Conservation (phyloP, 1,140 invertebrate genomes). For the Argopecten irradians region DNA sequence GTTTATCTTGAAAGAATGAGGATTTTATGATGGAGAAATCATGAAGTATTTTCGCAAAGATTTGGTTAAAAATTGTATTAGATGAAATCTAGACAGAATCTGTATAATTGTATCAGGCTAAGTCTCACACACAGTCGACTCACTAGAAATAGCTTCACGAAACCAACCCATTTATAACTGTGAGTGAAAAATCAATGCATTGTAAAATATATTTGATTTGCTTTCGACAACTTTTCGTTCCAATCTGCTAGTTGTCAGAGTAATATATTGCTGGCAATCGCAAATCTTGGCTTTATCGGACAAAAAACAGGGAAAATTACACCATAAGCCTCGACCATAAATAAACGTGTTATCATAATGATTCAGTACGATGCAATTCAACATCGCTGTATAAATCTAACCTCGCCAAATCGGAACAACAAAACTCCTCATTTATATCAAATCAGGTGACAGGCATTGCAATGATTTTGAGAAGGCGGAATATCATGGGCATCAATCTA, state of each 20-base stretch:
- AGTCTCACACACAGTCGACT: neutral
- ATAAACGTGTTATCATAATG: constrained; percentile 7
- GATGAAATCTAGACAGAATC: neutral
- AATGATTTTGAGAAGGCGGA: constrained; percentile 1
- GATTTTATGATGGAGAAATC: too few relatives aligned
- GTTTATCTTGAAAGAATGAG: too few relatives aligned
- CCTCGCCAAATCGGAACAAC: constrained; percentile 5
- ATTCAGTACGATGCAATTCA: neutral
- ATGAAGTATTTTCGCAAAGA: too few relatives aligned
- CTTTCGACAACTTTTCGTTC: constrained; percentile 21
- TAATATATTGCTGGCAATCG: constrained; percentile 14
- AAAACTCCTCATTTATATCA: neutral
- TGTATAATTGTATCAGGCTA: neutral
- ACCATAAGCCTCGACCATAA: constrained; percentile 21
- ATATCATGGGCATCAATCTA: constrained; percentile 8
- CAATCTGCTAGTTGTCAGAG: constrained; percentile 1
- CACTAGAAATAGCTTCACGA: neutral
- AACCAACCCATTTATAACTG: neutral
- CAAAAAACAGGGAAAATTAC: constrained; percentile 13
- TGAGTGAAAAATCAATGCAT: neutral
- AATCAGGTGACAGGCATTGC: neutral
- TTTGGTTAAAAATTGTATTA: too few relatives aligned
- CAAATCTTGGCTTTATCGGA: constrained; percentile 8
- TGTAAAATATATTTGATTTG: constrained; percentile 24
- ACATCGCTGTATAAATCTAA: constrained; percentile 4